These are phyloP conservation scores for Mimumesa dahlbomi DNA, from an alignment of 2,888 invertebrate species.

Conservation along the genomic window DNA sequence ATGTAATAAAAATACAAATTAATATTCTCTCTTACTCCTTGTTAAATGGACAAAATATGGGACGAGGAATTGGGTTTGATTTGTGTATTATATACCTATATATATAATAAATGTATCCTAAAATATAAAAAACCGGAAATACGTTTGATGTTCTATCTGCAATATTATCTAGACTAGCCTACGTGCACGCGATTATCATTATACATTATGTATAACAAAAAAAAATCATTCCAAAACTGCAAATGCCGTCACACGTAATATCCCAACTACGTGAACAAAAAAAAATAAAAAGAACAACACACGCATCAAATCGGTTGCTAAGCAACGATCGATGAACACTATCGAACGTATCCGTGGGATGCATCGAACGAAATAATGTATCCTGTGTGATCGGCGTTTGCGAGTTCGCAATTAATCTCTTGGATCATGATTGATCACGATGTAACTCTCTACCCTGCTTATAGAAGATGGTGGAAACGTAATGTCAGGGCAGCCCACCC, in stretches of 20 bases:
- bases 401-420: slow-evolving; percentile 20
- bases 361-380: too few species aligned
- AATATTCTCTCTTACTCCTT: slow-evolving; percentile 46
- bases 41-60: slow-evolving; percentile 39
- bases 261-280: too few species aligned
- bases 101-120: slow-evolving; percentile 32
- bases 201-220: slow-evolving; percentile 19
- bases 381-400: slow-evolving; percentile 5
- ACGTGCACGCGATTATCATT: slow-evolving; percentile 40
- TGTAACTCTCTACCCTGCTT: slow-evolving; percentile 53
- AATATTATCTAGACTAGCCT: slow-evolving; percentile 53
- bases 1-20: not conserved
- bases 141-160: slow-evolving; percentile 43
- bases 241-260: slow-evolving; percentile 15
- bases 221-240: slow-evolving; percentile 10
- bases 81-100: too few species aligned
- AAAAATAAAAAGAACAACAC: too few species aligned
- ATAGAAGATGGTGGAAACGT: slow-evolving; percentile 58
- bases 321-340: too few species aligned
- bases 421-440: too few species aligned
- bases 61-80: slow-evolving; percentile 31
- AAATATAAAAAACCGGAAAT: slow-evolving; percentile 37
- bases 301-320: too few species aligned
- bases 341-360: too few species aligned
- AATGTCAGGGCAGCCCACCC: slow-evolving; percentile 78